phyloP scores from a whole-genome alignment of 1,140 invertebrate genomes.

The Drosophila bifasciata region DNA sequence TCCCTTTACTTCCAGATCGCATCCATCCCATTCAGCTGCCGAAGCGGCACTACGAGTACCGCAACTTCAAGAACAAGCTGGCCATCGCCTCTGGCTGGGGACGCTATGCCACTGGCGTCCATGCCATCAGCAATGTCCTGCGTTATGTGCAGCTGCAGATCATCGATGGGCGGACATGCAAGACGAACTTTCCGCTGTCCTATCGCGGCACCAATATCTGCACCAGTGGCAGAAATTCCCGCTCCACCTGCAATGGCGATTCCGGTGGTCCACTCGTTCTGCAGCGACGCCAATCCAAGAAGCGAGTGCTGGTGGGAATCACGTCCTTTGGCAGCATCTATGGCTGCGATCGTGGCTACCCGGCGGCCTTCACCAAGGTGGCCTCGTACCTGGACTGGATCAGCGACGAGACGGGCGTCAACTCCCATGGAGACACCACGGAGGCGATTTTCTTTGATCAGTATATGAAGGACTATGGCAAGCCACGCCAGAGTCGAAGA shows the following conservation, averaged over 20 bases:
- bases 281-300: conserved; percentile 68
- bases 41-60: conserved; percentile 71
- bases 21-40: conserved; percentile 85
- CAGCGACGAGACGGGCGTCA: conserved; percentile 79
- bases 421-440: conserved; percentile 63
- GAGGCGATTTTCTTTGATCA: conserved; percentile 74
- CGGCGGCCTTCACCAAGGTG: conserved; percentile 86
- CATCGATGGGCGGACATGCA: conserved; percentile 85
- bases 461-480: conserved; percentile 61
- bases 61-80: conserved; percentile 81
- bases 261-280: conserved; percentile 85
- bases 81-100: conserved; percentile 85
- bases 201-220: conserved; percentile 85
- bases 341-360: conserved; percentile 85
- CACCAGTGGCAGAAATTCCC: conserved; percentile 82
- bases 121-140: conserved; percentile 78
- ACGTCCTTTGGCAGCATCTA: conserved; percentile 85
- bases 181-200: conserved; percentile 86
- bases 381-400: conserved; percentile 86
- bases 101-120: conserved; percentile 82
- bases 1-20: conserved; percentile 79
- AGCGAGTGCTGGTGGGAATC: conserved; percentile 84
- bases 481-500: conserved; percentile 44
- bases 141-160: conserved; percentile 85
- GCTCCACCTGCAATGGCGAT: conserved; percentile 84